Percentiles rank a stretch among this genome's conserved stretches.
These are phyloP conservation scores for Pelmatolapia mariae DNA, from an alignment of 2,113 vertebrate genomes.

Conservation along the genomic window DNA sequence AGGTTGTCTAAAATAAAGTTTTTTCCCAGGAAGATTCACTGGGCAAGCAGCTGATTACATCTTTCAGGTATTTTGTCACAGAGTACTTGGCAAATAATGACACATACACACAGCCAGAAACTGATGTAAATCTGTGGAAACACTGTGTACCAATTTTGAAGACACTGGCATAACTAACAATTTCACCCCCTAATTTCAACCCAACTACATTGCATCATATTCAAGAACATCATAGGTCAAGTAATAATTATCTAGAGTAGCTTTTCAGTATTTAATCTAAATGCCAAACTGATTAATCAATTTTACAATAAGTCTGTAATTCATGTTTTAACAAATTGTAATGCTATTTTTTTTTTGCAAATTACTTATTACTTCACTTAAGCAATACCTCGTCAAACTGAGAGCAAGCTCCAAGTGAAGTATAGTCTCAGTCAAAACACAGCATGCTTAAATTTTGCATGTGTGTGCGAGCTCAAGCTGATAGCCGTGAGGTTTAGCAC, in stretches of 20 bases:
- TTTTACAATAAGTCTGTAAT: slow-evolving; percentile 24
- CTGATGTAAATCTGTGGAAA: neutral
- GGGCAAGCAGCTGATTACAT: neutral
- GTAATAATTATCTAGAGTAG: neutral
- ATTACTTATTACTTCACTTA: neutral
- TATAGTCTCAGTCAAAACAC: neutral
- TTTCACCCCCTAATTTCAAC: neutral
- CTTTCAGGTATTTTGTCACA: neutral
- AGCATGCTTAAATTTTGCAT: neutral
- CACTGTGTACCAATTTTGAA: neutral
- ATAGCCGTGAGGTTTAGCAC: neutral
- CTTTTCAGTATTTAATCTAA: slow-evolving; percentile 26
- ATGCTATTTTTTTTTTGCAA: neutral
- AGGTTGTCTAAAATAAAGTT: neutral
- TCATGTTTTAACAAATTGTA: neutral
- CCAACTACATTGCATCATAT: neutral
- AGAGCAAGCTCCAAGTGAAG: neutral
- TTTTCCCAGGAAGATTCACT: neutral
- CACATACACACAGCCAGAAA: neutral
- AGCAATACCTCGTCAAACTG: neutral
- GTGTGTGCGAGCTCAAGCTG: neutral
- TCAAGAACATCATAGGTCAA: neutral
- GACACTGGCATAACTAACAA: neutral
- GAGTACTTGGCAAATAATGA: neutral
- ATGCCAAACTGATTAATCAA: slow-evolving; percentile 2